These are phyloP conservation scores for Oedothorax gibbosus DNA, from an alignment of 1,140 invertebrate genomes.

Conservation along the genomic window DNA sequence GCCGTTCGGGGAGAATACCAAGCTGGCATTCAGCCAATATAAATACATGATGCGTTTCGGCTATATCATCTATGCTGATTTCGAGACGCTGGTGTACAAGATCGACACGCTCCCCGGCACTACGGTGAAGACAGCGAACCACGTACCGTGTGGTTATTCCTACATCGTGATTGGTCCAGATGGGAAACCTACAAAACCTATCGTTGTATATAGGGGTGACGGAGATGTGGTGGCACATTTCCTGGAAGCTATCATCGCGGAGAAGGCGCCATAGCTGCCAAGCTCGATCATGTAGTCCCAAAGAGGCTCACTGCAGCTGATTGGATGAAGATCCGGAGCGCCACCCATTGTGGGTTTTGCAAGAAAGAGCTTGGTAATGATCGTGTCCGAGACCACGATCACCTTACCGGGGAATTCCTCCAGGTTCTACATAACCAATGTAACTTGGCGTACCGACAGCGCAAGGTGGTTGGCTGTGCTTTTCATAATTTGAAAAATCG, in stretches of 20 bases:
- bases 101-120: too few species aligned
- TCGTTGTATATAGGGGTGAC: background rate
- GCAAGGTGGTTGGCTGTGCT: background rate
- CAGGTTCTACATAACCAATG: conserved; percentile 25
- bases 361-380: background rate
- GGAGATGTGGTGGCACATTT: background rate
- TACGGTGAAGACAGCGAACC: background rate
- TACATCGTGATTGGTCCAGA: conserved; percentile 14
- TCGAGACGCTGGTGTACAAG: background rate
- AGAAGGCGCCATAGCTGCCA: background rate
- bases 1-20: too few species aligned
- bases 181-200: background rate
- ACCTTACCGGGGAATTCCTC: conserved; percentile 7
- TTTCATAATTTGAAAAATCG: conserved; percentile 34
- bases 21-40: background rate
- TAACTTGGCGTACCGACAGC: conserved; percentile 8
- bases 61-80: conserved; percentile 17
- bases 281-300: background rate
- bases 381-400: conserved; percentile 34
- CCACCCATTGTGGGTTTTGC: too few species aligned
- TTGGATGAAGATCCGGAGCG: background rate
- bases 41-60: background rate
- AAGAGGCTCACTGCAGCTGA: background rate
- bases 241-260: background rate
- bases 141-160: conserved; percentile 6